phyloP scores from a whole-genome alignment of 2,888 invertebrate species.

The Protophormia terraenovae region DNA sequence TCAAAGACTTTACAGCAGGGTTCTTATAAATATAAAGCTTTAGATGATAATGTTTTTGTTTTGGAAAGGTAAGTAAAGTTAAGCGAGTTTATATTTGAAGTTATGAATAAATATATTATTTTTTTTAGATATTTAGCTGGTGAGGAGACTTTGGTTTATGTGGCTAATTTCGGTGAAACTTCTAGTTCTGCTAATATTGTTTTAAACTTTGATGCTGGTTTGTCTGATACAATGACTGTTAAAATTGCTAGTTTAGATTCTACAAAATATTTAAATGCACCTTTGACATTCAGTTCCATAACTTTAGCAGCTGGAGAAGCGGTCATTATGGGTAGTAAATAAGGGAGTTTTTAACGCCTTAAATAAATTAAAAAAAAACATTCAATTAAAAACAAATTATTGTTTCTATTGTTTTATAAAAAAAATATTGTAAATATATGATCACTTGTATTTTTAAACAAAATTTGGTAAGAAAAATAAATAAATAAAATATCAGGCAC shows the following conservation, averaged over 20 bases:
- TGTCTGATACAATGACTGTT: conserved; percentile 62
- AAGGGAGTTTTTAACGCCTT: not conserved
- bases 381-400: too few species aligned
- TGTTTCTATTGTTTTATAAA: too few species aligned
- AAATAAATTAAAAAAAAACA: too few species aligned
- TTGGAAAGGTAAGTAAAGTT: conserved; percentile 78
- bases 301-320: conserved; percentile 63
- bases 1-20: conserved; percentile 75
- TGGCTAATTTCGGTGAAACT: conserved; percentile 73
- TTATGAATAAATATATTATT: not conserved
- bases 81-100: not conserved
- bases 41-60: conserved; percentile 74
- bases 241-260: conserved; percentile 66
- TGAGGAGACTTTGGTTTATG: conserved; percentile 70
- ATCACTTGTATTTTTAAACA: too few species aligned
- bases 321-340: conserved; percentile 57
- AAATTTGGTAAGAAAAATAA: too few species aligned
- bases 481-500: too few species aligned
- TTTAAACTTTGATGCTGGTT: conserved; percentile 59
- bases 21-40: conserved; percentile 73
- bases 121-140: conserved; percentile 68
- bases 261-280: conserved; percentile 39
- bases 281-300: conserved; percentile 7
- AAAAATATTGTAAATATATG: too few species aligned
- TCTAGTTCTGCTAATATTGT: conserved; percentile 69